phyloP scores from a whole-genome alignment of 2,797 vertebrate genomes.

The Macropodus opercularis region DNA sequence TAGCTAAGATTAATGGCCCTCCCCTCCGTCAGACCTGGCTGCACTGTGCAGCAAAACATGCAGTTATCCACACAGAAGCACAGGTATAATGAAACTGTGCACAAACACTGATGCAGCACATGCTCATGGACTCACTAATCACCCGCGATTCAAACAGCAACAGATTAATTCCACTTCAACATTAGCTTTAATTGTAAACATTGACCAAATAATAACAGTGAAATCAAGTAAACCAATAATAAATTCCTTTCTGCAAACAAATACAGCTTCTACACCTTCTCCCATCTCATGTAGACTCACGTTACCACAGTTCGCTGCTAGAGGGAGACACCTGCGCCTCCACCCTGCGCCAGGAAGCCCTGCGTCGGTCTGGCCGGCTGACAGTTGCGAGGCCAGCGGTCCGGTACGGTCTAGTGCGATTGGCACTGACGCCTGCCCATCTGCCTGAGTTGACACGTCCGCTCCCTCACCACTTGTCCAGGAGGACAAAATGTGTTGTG shows the following conservation, averaged over 20 bases:
- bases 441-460: slow-evolving; percentile 77
- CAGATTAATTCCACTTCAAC: neutral
- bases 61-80: slow-evolving; percentile 26
- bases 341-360: slow-evolving; percentile 67
- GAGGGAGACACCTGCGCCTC: slow-evolving; percentile 73
- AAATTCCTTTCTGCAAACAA: no score
- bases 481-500: slow-evolving; percentile 71
- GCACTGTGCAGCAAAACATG: slow-evolving; percentile 36
- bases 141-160: slow-evolving; percentile 3
- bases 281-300: slow-evolving; percentile 7
- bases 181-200: slow-evolving; percentile 13
- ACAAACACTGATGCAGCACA: slow-evolving; percentile 12
- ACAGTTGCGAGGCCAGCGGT: slow-evolving; percentile 78
- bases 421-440: slow-evolving; percentile 79
- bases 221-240: slow-evolving; percentile 11
- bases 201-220: neutral
- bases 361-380: slow-evolving; percentile 58
- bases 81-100: slow-evolving; percentile 43
- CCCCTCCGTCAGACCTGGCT: slow-evolving; percentile 47
- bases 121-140: slow-evolving; percentile 25
- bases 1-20: slow-evolving; percentile 76
- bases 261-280: no score
- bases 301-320: slow-evolving; percentile 49
- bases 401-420: slow-evolving; percentile 68
- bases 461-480: slow-evolving; percentile 78